Conservation (phyloP, 2,888 invertebrate species). For the Allacma fusca region DNA sequence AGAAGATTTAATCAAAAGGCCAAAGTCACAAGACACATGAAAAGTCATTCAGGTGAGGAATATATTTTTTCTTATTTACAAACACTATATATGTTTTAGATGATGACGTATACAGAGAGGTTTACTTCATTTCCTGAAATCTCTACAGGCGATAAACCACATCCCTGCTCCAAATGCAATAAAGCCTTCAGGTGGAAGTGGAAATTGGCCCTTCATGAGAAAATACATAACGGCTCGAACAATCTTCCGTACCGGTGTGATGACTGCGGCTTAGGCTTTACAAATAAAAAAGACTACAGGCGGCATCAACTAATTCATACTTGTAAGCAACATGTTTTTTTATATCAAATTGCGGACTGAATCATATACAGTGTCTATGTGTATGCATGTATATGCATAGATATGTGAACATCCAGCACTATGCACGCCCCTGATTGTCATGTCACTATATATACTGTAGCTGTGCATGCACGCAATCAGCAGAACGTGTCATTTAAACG, state of each 20-base stretch:
- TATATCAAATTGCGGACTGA: background rate
- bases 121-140: background rate
- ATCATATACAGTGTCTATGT: background rate
- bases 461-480: background rate
- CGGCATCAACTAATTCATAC: slow-evolving; percentile 12
- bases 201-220: slow-evolving; percentile 1
- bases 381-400: background rate
- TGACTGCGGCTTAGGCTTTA: slow-evolving; percentile 7
- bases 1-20: background rate
- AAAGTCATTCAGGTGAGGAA: background rate
- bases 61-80: too few species aligned
- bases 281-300: background rate
- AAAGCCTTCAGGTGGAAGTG: slow-evolving; percentile 9
- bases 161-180: slow-evolving; percentile 3
- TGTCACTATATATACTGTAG: background rate
- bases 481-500: too few species aligned
- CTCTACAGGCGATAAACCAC: slow-evolving; percentile 2
- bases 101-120: background rate
- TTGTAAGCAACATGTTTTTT: background rate
- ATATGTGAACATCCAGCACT: background rate
- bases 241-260: slow-evolving; percentile 12
- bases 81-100: too few species aligned
- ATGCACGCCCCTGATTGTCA: too few species aligned
- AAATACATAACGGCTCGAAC: slow-evolving; percentile 2
- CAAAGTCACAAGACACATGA: background rate